phyloP scores from a whole-genome alignment of 2,797 vertebrate genomes.

The Yasuhikotakia modesta region DNA sequence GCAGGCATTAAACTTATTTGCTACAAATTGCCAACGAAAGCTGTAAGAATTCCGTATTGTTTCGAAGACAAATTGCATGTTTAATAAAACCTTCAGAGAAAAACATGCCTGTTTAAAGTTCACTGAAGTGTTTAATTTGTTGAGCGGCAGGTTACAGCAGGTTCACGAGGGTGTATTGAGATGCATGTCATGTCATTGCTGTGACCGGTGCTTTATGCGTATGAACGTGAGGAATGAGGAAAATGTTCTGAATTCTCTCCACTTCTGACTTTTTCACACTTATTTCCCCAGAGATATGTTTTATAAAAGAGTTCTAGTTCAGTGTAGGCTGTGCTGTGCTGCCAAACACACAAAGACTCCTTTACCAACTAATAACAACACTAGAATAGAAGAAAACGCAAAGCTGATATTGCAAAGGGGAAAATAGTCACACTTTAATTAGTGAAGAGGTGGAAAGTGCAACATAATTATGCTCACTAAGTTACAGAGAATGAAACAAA shows the following conservation, averaged over 20 bases:
- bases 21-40: slow-evolving; percentile 14
- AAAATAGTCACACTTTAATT: slow-evolving; percentile 64
- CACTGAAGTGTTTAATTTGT: slow-evolving; percentile 33
- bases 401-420: slow-evolving; percentile 54
- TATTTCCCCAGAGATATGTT: slow-evolving; percentile 9
- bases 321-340: background rate
- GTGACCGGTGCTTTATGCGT: background rate
- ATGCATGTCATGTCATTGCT: slow-evolving; percentile 1
- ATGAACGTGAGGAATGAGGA: slow-evolving; percentile 32
- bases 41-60: slow-evolving; percentile 29
- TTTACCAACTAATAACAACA: background rate
- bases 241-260: background rate
- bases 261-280: slow-evolving; percentile 1
- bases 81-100: slow-evolving; percentile 48
- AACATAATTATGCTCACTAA: slow-evolving; percentile 60
- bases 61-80: slow-evolving; percentile 30
- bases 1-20: slow-evolving; percentile 26
- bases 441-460: slow-evolving; percentile 58
- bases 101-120: slow-evolving; percentile 49
- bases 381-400: slow-evolving; percentile 41
- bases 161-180: background rate
- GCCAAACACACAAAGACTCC: background rate
- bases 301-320: slow-evolving; percentile 8
- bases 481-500: slow-evolving; percentile 27
- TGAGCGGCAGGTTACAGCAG: slow-evolving; percentile 17